A percentile compares a stretch with the other conserved stretches of the same genome.
phyloP scores from a whole-genome alignment of 2,797 vertebrate species.

The Crocodylus rhombifer region DNA sequence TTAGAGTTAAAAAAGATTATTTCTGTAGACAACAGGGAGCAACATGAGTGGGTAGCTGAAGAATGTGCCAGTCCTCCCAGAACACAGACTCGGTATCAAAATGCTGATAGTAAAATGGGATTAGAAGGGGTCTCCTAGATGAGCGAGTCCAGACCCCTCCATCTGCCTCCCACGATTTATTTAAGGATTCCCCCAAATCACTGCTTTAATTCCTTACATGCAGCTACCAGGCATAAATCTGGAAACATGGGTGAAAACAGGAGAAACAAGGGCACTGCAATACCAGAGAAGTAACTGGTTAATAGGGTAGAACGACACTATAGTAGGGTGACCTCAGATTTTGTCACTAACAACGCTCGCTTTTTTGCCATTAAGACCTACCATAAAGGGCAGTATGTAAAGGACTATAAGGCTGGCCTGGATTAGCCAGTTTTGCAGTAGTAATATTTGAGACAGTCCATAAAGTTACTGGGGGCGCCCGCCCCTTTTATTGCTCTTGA shows the following conservation, averaged over 20 bases:
- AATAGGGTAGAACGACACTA: too few species aligned
- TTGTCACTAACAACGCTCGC: background rate
- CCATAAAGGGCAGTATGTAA: background rate
- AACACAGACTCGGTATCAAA: background rate
- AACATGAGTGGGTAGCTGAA: background rate
- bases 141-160: too few species aligned
- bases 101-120: background rate
- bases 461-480: background rate
- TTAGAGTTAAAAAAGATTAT: background rate
- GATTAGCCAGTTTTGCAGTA: background rate
- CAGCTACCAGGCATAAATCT: too few species aligned
- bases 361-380: background rate
- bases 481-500: background rate
- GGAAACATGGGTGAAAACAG: too few species aligned
- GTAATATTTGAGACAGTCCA: background rate
- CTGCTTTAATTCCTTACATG: too few species aligned
- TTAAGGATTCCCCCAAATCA: too few species aligned
- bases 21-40: background rate
- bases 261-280: too few species aligned
- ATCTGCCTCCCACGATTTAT: too few species aligned
- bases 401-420: background rate
- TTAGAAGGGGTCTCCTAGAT: too few species aligned
- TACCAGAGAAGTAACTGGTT: too few species aligned
- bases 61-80: background rate
- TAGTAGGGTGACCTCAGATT: background rate